Percentiles rank a stretch among this genome's conserved stretches.
phyloP scores from a whole-genome alignment of 2,113 vertebrate species.

The Leiothrix lutea region DNA sequence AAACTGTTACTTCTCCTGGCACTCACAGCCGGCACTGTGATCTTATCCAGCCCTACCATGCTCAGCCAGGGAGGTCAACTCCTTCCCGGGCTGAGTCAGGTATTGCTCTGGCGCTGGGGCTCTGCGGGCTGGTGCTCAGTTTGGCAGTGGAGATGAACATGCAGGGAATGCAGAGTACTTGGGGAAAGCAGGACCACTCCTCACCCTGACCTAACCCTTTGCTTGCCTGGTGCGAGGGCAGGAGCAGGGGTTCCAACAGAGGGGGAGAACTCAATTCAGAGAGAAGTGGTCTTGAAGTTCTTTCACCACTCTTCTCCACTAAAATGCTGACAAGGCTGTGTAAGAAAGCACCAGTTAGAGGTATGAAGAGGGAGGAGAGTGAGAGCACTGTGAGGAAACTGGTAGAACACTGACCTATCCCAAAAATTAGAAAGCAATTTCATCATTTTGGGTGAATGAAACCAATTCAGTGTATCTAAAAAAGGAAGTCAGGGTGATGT shows the following conservation, averaged over 20 bases:
- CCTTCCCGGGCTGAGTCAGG: fast-evolving
- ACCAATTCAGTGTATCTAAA: background rate
- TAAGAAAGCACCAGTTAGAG: background rate
- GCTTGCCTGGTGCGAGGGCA: background rate
- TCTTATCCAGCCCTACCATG: background rate
- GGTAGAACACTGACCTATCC: background rate
- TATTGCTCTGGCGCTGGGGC: background rate
- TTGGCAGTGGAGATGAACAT: background rate
- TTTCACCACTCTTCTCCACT: background rate
- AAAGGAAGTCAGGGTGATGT: background rate
- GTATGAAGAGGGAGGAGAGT: background rate
- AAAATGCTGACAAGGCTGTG: background rate
- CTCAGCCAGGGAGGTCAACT: background rate
- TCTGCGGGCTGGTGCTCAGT: background rate
- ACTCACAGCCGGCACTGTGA: background rate
- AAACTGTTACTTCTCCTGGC: background rate
- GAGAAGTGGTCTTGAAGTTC: background rate
- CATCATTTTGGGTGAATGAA: background rate
- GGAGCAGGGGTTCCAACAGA: background rate
- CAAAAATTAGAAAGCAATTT: background rate
- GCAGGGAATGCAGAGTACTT: background rate
- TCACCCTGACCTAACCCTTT: background rate
- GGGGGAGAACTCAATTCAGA: background rate
- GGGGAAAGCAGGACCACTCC: background rate
- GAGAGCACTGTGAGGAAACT: background rate